Evolutionary conservation across 2,113 vertebrate genomes (phyloP).

Genomic region (Calcarius ornatus): DNA sequence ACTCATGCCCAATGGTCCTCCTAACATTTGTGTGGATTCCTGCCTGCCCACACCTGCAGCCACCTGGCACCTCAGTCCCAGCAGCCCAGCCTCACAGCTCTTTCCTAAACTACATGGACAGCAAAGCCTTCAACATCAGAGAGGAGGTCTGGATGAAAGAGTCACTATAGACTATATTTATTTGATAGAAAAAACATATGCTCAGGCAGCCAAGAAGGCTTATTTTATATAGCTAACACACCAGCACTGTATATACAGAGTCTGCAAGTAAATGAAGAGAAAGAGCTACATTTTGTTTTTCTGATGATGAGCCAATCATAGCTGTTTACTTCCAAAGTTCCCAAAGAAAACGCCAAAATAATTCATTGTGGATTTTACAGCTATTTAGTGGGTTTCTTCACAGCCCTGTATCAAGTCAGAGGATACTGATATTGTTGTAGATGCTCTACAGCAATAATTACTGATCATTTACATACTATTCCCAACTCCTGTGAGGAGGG

Average conservation of each 20-base stretch:
- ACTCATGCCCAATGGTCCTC: neutral
- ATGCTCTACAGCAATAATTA: neutral
- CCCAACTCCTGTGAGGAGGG: fast-evolving
- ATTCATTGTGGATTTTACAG: neutral
- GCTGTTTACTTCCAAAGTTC: neutral
- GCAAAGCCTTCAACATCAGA: neutral
- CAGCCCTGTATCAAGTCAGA: neutral
- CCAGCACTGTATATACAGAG: neutral
- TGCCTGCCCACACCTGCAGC: neutral
- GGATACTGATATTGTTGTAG: too few species aligned
- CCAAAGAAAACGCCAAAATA: neutral
- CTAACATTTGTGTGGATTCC: neutral
- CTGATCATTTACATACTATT: neutral
- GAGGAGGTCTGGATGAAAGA: neutral
- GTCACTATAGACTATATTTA: neutral
- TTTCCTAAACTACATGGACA: neutral
- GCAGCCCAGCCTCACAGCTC: neutral
- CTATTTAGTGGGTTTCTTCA: neutral
- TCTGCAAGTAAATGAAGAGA: neutral
- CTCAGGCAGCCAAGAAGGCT: neutral
- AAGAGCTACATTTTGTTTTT: neutral
- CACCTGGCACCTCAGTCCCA: neutral
- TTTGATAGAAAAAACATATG: neutral
- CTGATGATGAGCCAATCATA: neutral
- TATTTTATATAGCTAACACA: neutral